Evolutionary conservation across 2,797 vertebrate species (phyloP).

Genomic region (Fistularia tabacaria): DNA sequence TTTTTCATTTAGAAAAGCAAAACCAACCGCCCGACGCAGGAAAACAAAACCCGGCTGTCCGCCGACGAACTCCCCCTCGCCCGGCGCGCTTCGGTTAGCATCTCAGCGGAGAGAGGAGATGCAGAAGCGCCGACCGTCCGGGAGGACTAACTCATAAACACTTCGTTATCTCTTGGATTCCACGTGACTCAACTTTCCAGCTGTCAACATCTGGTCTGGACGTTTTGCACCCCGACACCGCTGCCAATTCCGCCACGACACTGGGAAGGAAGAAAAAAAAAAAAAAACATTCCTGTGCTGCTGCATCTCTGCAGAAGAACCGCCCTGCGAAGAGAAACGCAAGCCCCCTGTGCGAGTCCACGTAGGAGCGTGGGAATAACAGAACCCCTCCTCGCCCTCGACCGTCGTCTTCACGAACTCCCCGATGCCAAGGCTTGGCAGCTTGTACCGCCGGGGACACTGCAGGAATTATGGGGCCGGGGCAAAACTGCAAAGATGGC

Average conservation of each 20-base stretch:
- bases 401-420: too few species aligned
- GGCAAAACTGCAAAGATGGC: slow-evolving; percentile 55
- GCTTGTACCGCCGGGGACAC: slow-evolving; percentile 17
- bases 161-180: slow-evolving; percentile 10
- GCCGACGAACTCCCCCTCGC: too few species aligned
- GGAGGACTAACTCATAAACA: not conserved
- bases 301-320: too few species aligned
- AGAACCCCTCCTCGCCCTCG: too few species aligned
- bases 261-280: too few species aligned
- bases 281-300: too few species aligned
- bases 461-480: slow-evolving; percentile 37
- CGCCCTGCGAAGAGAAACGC: not conserved
- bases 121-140: not conserved
- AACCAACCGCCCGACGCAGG: too few species aligned
- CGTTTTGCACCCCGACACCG: slow-evolving; percentile 19
- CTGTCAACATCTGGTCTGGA: slow-evolving; percentile 46
- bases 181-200: slow-evolving; percentile 30
- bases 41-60: too few species aligned
- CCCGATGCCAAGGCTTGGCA: slow-evolving; percentile 35
- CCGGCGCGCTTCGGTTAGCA: too few species aligned
- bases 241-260: not conserved
- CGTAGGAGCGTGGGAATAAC: too few species aligned
- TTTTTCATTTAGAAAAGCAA: too few species aligned
- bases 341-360: slow-evolving; percentile 13
- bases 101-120: too few species aligned